Conservation (phyloP, 1,140 invertebrate species). For the Achatina immaculata region DNA sequence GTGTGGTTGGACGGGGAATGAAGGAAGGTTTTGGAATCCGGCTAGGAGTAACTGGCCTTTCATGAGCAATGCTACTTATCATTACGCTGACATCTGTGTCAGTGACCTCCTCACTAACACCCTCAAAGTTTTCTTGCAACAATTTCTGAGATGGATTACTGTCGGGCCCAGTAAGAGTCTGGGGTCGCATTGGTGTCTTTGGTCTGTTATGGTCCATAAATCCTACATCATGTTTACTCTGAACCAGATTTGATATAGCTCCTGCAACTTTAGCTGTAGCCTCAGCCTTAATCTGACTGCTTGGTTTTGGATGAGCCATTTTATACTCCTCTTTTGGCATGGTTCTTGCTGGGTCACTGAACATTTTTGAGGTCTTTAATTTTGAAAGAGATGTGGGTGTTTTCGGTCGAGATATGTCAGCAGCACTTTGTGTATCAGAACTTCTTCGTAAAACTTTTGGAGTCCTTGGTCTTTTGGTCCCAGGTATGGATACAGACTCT, state of each 20-base stretch:
- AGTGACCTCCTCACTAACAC: not conserved
- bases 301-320: slow-evolving; percentile 31
- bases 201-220: slow-evolving; percentile 17
- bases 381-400: slow-evolving; percentile 28
- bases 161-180: slow-evolving; percentile 19
- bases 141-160: not conserved
- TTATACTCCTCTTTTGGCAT: slow-evolving; percentile 28
- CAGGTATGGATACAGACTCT: not conserved
- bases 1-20: slow-evolving; percentile 48
- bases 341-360: not conserved
- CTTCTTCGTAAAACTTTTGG: slow-evolving; percentile 20
- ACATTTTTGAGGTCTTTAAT: slow-evolving; percentile 20
- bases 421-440: not conserved
- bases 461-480: slow-evolving; percentile 39
- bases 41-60: slow-evolving; percentile 35
- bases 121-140: slow-evolving; percentile 23
- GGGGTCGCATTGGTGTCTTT: slow-evolving; percentile 38
- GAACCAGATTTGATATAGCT: slow-evolving; percentile 36
- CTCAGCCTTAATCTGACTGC: slow-evolving; percentile 32
- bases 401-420: slow-evolving; percentile 37
- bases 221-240: slow-evolving; percentile 8
- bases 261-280: slow-evolving; percentile 37
- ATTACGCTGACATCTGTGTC: not conserved
- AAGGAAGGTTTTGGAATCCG: slow-evolving; percentile 42
- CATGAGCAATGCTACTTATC: not conserved